phyloP scores from a whole-genome alignment of 2,797 vertebrate genomes.

The Lacerta bilineata region DNA sequence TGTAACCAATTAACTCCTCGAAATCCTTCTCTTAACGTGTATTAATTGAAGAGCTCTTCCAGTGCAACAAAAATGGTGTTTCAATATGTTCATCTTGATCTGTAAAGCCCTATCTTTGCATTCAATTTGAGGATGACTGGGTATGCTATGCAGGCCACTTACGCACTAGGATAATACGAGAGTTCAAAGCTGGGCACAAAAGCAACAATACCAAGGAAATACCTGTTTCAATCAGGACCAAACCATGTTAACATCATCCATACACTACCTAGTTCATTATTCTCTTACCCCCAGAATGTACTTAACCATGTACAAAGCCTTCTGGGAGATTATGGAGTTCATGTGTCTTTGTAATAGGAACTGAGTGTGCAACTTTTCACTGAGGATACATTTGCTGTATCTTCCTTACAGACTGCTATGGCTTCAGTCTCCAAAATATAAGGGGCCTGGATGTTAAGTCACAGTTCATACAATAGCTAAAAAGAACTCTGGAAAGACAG shows the following conservation, averaged over 20 bases:
- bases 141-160: too few relatives aligned
- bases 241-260: not conserved
- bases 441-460: not conserved
- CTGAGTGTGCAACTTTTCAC: not conserved
- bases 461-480: not conserved
- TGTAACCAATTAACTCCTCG: slow-evolving; percentile 37
- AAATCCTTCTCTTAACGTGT: slow-evolving; percentile 51
- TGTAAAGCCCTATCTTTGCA: not conserved
- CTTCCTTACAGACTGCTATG: not conserved
- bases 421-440: not conserved
- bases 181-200: not conserved
- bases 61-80: not conserved
- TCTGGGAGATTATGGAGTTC: too few relatives aligned
- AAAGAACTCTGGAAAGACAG: not conserved
- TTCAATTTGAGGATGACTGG: not conserved
- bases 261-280: not conserved
- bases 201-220: not conserved
- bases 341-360: not conserved
- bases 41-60: slow-evolving; percentile 48
- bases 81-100: not conserved
- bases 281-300: not conserved
- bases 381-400: not conserved
- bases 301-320: not conserved
- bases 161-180: not conserved
- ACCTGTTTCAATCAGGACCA: not conserved